Evolutionary conservation across 1,140 invertebrate genomes (phyloP).

Genomic region (Phymastichus coffea): DNA sequence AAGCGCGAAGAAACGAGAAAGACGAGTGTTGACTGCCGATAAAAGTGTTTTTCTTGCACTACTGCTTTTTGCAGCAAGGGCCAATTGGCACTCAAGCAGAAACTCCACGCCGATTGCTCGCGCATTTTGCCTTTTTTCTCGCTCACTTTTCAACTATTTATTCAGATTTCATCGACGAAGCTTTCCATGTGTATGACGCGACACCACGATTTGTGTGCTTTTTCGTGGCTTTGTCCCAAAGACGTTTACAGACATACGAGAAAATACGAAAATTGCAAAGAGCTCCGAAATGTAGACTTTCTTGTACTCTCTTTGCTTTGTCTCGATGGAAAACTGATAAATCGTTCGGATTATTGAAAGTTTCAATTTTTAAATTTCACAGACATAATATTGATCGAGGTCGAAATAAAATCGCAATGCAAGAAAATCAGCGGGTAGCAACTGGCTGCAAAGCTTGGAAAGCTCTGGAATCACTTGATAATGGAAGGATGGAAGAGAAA

Average conservation of each 20-base stretch:
- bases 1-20: neutral
- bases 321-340: too few species aligned
- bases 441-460: too few species aligned
- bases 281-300: too few species aligned
- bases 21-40: slow-evolving; percentile 45
- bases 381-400: too few species aligned
- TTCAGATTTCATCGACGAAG: slow-evolving; percentile 16
- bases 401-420: too few species aligned
- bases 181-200: neutral
- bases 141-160: slow-evolving; percentile 15
- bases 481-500: neutral
- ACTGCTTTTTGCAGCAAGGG: slow-evolving; percentile 27
- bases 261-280: neutral
- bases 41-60: slow-evolving; percentile 49
- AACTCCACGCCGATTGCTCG: slow-evolving; percentile 33
- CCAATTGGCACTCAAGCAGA: slow-evolving; percentile 6
- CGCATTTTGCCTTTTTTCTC: slow-evolving; percentile 3
- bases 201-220: slow-evolving; percentile 14
- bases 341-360: too few species aligned
- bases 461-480: neutral
- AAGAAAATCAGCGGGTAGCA: too few species aligned
- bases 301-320: too few species aligned
- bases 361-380: too few species aligned
- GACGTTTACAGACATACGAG: neutral
- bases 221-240: neutral